phyloP scores from a whole-genome alignment of 2,113 vertebrate genomes.

The Hydropotes inermis region DNA sequence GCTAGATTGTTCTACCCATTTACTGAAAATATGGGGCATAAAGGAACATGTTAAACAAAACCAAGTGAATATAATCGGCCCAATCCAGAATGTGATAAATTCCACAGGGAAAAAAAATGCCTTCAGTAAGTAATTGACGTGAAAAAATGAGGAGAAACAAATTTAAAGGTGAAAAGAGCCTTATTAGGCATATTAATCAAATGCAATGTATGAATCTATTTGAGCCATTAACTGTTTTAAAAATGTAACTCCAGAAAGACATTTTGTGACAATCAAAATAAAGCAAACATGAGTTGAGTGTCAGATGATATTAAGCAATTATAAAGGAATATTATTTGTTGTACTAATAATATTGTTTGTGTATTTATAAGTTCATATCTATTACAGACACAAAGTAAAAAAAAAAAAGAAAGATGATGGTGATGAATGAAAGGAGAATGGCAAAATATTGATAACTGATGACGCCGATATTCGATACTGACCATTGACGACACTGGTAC shows the following conservation, averaged over 20 bases:
- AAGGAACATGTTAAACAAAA: background rate
- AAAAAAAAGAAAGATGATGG: background rate
- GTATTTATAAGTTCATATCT: background rate
- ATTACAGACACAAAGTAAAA: background rate
- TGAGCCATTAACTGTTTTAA: background rate
- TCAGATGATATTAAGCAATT: background rate
- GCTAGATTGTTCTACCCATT: background rate
- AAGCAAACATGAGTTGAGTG: background rate
- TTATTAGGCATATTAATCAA: background rate
- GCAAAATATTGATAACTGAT: background rate
- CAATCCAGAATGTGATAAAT: background rate
- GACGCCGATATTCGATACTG: background rate
- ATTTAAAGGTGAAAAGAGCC: background rate
- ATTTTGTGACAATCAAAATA: background rate
- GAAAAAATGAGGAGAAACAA: background rate
- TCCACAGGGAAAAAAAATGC: background rate
- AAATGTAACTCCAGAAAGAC: background rate
- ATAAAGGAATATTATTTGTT: background rate
- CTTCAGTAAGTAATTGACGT: background rate
- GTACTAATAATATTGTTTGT: background rate
- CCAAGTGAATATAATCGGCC: background rate
- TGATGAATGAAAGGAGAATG: background rate
- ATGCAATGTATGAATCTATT: background rate
- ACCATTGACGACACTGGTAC: background rate
- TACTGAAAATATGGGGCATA: background rate